Evolutionary conservation across 1,140 invertebrate genomes (phyloP), one percentile per base, ranked within the genome.

Genomic region (Procambarus clarkii): DNA sequence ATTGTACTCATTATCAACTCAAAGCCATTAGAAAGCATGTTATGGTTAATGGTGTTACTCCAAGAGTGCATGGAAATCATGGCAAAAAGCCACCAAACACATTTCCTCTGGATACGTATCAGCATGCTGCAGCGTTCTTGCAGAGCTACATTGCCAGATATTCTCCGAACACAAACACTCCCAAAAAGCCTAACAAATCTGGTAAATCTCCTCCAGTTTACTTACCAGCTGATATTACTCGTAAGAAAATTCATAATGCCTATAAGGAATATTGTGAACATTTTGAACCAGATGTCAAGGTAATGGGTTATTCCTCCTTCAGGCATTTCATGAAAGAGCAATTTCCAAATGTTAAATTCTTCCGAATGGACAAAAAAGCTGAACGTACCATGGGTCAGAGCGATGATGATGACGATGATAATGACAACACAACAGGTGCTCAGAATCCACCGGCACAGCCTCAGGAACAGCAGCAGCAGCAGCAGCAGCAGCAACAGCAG

Each of bases 51-150:
- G 97, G 97, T 18, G 97, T 97, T 0, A 96, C 96, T 0, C 97
- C 97, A 0, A 94, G 97, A 79, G 96, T 97, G 69, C 97, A 97
- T 94, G 97, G 97, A 2, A 97, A 97, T 94, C 96, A 97, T 91
- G 96, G 97, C 7, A 97, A 97, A 94, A 96, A 97, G 93, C 97
- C 97, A n/a, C 97, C 97, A 93, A 97, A 97, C 94, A 97, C 97
- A 2, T 97, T 97, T 93, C 96, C 97, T 9, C 94, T 97, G 45
- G 96, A 97, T 93, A 97, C 97, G 88, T 97, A 97, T 93, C 96
- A 96, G 93, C 96, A 97, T 94, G 97, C 96, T 2, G 97, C 96
- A 9, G 96, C 96, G 92, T 97, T 97, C 94, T 94, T 97, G 21
- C 97, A 97, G 94, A 95, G 96, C 92, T 97, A 97, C 94, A 95